Percentiles rank a stretch among this genome's conserved stretches.
These are phyloP conservation scores for Malthinus seriepunctatus DNA, from an alignment of 2,888 invertebrate species.

Conservation along the genomic window DNA sequence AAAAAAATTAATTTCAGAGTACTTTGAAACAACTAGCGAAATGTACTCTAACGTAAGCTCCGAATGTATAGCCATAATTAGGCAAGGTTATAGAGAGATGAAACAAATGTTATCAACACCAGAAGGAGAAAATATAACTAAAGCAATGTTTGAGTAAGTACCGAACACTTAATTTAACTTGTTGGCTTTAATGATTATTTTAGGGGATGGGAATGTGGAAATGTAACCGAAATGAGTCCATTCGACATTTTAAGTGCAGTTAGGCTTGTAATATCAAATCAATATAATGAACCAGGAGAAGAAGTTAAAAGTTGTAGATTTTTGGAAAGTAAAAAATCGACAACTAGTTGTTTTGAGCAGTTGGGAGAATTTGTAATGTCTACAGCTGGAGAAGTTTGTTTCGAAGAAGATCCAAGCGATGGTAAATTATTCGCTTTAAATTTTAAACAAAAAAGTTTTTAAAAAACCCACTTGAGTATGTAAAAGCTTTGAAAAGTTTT, in stretches of 20 bases:
- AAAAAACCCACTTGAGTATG: no score
- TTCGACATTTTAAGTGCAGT: not conserved
- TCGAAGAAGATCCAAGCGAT: slow-evolving; percentile 11
- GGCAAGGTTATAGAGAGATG: slow-evolving; percentile 50
- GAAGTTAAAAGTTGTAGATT: slow-evolving; percentile 10
- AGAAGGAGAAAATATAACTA: slow-evolving; percentile 48
- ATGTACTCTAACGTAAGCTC: slow-evolving; percentile 51
- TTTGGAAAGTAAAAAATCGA: slow-evolving; percentile 13
- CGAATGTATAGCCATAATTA: slow-evolving; percentile 53
- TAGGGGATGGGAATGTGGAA: slow-evolving; percentile 1
- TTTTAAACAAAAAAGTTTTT: no score
- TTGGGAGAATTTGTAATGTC: slow-evolving; percentile 2
- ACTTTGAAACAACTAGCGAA: slow-evolving; percentile 58
- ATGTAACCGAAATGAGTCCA: not conserved
- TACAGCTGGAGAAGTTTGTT: slow-evolving; percentile 9
- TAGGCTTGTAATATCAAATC: slow-evolving; percentile 9
- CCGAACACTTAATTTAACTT: no score
- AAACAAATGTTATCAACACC: slow-evolving; percentile 44
- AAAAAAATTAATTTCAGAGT: slow-evolving; percentile 52
- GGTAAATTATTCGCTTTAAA: slow-evolving; percentile 5
- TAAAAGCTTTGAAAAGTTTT: no score
- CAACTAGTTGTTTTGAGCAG: slow-evolving; percentile 9
- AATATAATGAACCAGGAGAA: slow-evolving; percentile 8
- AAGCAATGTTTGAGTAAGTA: slow-evolving; percentile 57
- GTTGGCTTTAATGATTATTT: no score